phyloP scores from a whole-genome alignment of 2,888 invertebrate species.

The Lysandra bellargus region DNA sequence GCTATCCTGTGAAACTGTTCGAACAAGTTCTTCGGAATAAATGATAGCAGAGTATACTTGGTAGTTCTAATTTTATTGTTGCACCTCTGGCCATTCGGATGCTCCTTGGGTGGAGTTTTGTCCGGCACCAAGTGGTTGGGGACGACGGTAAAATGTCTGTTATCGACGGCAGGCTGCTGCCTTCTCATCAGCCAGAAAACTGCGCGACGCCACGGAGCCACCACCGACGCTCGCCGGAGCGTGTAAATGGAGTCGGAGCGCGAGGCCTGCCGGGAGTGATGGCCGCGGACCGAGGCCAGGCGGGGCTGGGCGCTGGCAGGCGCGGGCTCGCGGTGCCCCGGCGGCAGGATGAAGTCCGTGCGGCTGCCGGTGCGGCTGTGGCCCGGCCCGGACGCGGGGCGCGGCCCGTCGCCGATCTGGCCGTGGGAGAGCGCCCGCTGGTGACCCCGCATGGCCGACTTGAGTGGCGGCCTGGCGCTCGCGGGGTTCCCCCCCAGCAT shows the following conservation, averaged over 20 bases:
- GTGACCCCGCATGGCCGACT: slow-evolving; percentile 86
- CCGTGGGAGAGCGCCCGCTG: slow-evolving; percentile 93
- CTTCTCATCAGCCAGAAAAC: slow-evolving; percentile 82
- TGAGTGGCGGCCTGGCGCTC: slow-evolving; percentile 85
- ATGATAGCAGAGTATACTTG: slow-evolving; percentile 95
- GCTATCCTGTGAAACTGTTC: slow-evolving; percentile 99
- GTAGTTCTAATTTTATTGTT: slow-evolving; percentile 95
- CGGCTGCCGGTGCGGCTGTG: slow-evolving; percentile 92
- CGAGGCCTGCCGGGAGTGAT: slow-evolving; percentile 93
- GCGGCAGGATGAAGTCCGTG: slow-evolving; percentile 93
- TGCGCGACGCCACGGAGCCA: slow-evolving; percentile 86
- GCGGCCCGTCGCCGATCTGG: slow-evolving; percentile 85
- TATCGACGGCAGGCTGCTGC: slow-evolving; percentile 83
- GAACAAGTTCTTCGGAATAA: slow-evolving; percentile 96
- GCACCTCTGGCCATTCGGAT: slow-evolving; percentile 90
- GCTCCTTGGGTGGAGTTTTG: slow-evolving; percentile 88
- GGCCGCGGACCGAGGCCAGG: slow-evolving; percentile 71
- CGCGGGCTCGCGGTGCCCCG: slow-evolving; percentile 87
- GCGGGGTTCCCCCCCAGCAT: slow-evolving; percentile 68
- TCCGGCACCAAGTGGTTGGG: slow-evolving; percentile 93
- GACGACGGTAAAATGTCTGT: slow-evolving; percentile 86
- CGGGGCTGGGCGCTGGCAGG: slow-evolving; percentile 68
- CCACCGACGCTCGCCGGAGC: slow-evolving; percentile 86
- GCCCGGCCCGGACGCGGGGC: slow-evolving; percentile 75
- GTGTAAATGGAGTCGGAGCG: slow-evolving; percentile 95